Evolutionary conservation across 2,797 vertebrate species (phyloP).

Genomic region (Miichthys miiuy): DNA sequence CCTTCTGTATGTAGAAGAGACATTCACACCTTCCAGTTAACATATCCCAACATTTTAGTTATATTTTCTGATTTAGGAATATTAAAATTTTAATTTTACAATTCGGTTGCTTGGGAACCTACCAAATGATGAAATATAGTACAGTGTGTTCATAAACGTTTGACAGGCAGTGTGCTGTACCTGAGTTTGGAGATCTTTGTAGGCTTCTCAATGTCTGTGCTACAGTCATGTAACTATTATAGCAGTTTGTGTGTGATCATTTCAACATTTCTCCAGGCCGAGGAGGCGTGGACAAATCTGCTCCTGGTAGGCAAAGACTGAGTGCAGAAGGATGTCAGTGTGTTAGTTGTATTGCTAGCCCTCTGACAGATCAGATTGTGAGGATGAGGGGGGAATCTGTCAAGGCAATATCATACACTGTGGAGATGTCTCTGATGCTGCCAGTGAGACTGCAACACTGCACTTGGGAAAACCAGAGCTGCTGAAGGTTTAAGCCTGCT

Average conservation of each 20-base stretch:
- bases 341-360: slow-evolving; percentile 48
- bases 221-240: slow-evolving; percentile 46
- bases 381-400: slow-evolving; percentile 33
- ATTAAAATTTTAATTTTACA: background rate
- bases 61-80: background rate
- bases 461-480: slow-evolving; percentile 2
- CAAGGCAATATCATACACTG: slow-evolving; percentile 39
- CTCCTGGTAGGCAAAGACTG: slow-evolving; percentile 34
- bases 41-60: background rate
- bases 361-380: slow-evolving; percentile 57
- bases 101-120: background rate
- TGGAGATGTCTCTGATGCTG: slow-evolving; percentile 47
- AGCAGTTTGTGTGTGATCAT: slow-evolving; percentile 39
- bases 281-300: slow-evolving; percentile 37
- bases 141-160: background rate
- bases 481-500: slow-evolving; percentile 17
- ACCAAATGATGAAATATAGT: background rate
- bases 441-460: slow-evolving; percentile 14
- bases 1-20: background rate
- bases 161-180: background rate
- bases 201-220: slow-evolving; percentile 10
- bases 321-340: slow-evolving; percentile 49
- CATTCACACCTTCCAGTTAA: background rate
- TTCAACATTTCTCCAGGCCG: slow-evolving; percentile 32
- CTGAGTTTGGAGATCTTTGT: background rate